Percentiles rank a stretch among this genome's conserved stretches.
Conservation (phyloP, 2,797 vertebrate genomes). For the Lateolabrax maculatus region DNA sequence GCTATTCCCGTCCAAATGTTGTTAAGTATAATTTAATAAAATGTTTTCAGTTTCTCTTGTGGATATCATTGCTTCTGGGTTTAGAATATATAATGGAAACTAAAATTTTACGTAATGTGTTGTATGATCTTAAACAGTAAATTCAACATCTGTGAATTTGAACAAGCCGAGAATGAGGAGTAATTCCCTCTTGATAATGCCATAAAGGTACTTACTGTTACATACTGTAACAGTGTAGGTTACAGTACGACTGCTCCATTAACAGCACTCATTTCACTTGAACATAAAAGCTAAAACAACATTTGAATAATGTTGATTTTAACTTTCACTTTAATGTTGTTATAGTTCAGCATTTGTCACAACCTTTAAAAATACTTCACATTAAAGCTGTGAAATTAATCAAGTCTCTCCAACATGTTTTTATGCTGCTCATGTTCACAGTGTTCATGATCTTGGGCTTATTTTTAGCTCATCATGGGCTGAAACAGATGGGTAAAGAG, state of each 20-base stretch:
- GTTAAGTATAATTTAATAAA: neutral
- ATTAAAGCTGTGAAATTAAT: conserved; percentile 21
- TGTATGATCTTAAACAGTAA: conserved; percentile 3
- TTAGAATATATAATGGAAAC: neutral
- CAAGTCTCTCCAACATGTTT: conserved; percentile 19
- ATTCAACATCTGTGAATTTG: conserved; percentile 22
- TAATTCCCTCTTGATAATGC: neutral
- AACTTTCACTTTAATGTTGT: neutral
- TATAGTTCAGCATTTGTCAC: neutral
- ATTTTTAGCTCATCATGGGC: conserved; percentile 31
- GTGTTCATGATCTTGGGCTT: conserved; percentile 6
- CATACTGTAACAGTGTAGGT: neutral
- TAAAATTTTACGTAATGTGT: conserved; percentile 2
- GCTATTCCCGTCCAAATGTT: conserved; percentile 10
- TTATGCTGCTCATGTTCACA: conserved; percentile 32
- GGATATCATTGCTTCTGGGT: neutral
- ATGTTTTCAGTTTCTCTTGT: conserved; percentile 5
- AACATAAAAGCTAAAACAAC: neutral
- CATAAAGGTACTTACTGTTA: neutral
- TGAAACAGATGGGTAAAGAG: conserved; percentile 38
- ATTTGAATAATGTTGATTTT: neutral
- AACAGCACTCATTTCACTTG: neutral
- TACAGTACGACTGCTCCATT: neutral
- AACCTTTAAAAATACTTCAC: neutral
- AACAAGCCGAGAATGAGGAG: neutral